Evolutionary conservation across 2,888 invertebrate species (phyloP).

Genomic region (Pterobdella sp.): DNA sequence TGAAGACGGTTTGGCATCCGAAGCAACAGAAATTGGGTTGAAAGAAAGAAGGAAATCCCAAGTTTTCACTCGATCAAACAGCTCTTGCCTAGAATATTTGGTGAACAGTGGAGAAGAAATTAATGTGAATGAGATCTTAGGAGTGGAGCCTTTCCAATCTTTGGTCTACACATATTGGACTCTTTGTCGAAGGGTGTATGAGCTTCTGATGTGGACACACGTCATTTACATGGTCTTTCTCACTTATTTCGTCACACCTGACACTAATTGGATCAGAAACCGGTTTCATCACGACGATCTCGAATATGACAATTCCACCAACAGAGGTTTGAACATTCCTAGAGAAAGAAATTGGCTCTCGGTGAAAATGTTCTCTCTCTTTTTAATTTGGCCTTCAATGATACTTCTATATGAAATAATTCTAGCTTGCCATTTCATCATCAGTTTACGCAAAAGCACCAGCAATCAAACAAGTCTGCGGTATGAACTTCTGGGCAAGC

Average conservation of each 20-base stretch:
- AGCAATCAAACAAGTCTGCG: background rate
- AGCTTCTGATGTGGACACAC: slow-evolving; percentile 32
- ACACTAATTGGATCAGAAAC: slow-evolving; percentile 22
- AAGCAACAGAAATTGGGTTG: background rate
- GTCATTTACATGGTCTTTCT: slow-evolving; percentile 31
- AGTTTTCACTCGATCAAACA: slow-evolving; percentile 16
- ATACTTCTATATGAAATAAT: slow-evolving; percentile 29
- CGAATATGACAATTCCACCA: background rate
- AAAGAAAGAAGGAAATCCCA: slow-evolving; percentile 13
- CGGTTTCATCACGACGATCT: slow-evolving; percentile 2
- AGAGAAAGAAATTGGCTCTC: slow-evolving; percentile 1
- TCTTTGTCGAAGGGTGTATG: slow-evolving; percentile 29
- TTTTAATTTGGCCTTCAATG: slow-evolving; percentile 27
- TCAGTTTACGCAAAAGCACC: slow-evolving; percentile 6
- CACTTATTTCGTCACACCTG: slow-evolving; percentile 31
- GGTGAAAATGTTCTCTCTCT: slow-evolving; percentile 20
- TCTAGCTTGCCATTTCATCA: slow-evolving; percentile 13
- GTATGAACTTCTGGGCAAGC: slow-evolving; percentile 18
- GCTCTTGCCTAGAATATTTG: slow-evolving; percentile 22
- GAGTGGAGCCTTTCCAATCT: slow-evolving; percentile 28
- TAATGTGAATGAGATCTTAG: slow-evolving; percentile 23
- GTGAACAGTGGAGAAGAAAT: slow-evolving; percentile 21
- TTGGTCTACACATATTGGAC: slow-evolving; percentile 32
- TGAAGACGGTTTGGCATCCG: background rate
- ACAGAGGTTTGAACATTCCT: background rate